phyloP scores from a whole-genome alignment of 2,113 vertebrate genomes.

The Protobothrops mucrosquamatus region DNA sequence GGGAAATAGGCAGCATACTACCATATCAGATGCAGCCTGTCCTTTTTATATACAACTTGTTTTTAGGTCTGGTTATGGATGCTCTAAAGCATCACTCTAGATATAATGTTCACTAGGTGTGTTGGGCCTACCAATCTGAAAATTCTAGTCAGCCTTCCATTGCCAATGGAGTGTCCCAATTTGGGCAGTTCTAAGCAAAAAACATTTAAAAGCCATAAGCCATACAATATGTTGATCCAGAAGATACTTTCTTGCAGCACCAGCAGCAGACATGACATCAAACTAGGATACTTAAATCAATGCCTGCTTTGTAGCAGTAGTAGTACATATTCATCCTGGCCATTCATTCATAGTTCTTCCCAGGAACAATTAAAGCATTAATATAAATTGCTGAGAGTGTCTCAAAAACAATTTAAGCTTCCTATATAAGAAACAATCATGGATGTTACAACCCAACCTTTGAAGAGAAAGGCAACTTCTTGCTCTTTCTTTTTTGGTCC shows the following conservation, averaged over 20 bases:
- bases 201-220: background rate
- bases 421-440: background rate
- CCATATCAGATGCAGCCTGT: background rate
- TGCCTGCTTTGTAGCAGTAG: background rate
- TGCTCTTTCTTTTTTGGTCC: background rate
- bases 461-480: background rate
- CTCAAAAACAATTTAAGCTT: background rate
- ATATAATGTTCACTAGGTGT: background rate
- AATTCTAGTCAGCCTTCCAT: background rate
- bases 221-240: background rate
- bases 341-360: background rate
- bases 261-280: constrained; percentile 11
- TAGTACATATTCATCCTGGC: background rate
- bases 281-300: background rate
- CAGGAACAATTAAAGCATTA: background rate
- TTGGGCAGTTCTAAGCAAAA: background rate
- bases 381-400: background rate
- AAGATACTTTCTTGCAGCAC: background rate
- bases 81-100: background rate
- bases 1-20: background rate
- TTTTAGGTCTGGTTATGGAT: constrained; percentile 3
- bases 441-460: background rate
- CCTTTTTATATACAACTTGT: constrained; percentile 28
- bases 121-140: background rate
- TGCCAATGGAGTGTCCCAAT: background rate